Evolutionary conservation across 2,113 vertebrate species (phyloP).

Genomic region (Montifringilla adamsi): DNA sequence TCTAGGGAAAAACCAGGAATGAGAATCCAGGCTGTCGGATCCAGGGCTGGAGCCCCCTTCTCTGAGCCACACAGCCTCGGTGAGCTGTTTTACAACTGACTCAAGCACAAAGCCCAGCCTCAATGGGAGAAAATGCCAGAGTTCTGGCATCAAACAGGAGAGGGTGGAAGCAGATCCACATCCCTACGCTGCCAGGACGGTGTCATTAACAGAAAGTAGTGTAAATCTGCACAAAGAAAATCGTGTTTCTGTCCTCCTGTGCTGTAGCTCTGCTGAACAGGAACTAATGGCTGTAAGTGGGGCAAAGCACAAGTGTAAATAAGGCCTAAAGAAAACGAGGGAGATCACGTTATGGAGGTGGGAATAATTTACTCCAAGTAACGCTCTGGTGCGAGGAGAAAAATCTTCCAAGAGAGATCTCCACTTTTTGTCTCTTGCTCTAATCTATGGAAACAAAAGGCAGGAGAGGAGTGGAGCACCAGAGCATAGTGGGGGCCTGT

Average conservation of each 20-base stretch:
- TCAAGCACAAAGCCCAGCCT: background rate
- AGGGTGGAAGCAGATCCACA: background rate
- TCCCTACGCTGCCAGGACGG: background rate
- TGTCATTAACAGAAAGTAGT: background rate
- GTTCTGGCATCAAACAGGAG: background rate
- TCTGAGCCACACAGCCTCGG: background rate
- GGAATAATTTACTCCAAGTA: slow-evolving; percentile 36
- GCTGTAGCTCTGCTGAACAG: slow-evolving; percentile 2
- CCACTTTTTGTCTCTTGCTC: slow-evolving; percentile 36
- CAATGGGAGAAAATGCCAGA: background rate
- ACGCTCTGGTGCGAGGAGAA: background rate
- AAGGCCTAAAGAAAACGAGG: background rate
- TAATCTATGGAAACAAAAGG: slow-evolving; percentile 29
- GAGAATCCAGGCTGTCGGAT: slow-evolving; percentile 17
- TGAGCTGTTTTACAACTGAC: background rate
- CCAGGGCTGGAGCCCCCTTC: background rate
- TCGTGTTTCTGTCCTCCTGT: background rate
- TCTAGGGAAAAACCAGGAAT: slow-evolving; percentile 57
- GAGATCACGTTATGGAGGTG: background rate
- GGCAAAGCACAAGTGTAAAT: background rate
- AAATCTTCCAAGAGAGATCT: background rate
- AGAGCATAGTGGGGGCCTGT: background rate
- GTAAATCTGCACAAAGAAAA: background rate
- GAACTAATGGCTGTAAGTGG: slow-evolving; percentile 22
- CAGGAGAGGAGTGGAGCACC: background rate